phyloP scores from a whole-genome alignment of 2,888 invertebrate genomes.

The Stenoptilia bipunctidactyla region DNA sequence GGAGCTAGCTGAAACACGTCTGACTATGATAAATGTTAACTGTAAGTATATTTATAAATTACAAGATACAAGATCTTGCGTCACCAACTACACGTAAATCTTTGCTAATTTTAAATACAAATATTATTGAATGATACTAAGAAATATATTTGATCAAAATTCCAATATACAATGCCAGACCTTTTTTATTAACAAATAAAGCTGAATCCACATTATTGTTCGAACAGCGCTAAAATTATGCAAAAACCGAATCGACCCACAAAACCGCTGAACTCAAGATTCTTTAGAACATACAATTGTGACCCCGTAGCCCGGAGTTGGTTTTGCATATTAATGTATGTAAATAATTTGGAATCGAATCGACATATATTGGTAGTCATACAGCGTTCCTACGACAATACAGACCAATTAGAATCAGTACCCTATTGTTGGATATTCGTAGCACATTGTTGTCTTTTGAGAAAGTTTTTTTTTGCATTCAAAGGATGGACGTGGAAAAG shows the following conservation, averaged over 20 bases:
- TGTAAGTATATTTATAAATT: no score
- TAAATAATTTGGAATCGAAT: slow-evolving; percentile 37
- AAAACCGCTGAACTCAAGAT: neutral
- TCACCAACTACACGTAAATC: no score
- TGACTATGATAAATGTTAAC: no score
- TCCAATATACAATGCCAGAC: no score
- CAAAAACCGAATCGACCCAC: neutral
- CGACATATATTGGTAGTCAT: slow-evolving; percentile 26
- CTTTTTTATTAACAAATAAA: neutral
- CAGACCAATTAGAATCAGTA: slow-evolving; percentile 40
- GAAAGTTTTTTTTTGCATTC: neutral
- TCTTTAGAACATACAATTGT: slow-evolving; percentile 3
- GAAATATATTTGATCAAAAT: no score
- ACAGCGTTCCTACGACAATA: slow-evolving; percentile 27
- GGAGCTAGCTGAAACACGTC: no score
- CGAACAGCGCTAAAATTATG: neutral
- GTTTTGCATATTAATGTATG: slow-evolving; percentile 47
- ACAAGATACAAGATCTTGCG: no score
- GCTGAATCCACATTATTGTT: no score
- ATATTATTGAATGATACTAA: no score
- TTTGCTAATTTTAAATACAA: no score
- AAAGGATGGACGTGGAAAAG: no score
- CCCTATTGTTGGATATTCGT: slow-evolving; percentile 24
- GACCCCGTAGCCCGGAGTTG: slow-evolving; percentile 16
- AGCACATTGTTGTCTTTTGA: neutral